Base-by-base conservation (phyloP, 2,797 vertebrate species). In the Nannoperca obscura region DNA sequence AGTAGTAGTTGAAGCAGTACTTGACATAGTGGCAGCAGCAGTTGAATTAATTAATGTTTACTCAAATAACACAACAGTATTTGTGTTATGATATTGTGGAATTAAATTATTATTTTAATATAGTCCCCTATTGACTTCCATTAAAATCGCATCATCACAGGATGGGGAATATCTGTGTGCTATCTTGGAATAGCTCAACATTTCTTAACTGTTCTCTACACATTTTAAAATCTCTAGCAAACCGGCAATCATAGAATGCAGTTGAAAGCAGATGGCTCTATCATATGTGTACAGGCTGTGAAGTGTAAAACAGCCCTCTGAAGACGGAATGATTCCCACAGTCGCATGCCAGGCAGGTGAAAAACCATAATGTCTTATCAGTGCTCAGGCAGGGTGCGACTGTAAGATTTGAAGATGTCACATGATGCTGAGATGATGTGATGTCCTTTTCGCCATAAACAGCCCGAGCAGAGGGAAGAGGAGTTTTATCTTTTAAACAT, bases 361-460 rank as follows among this genome's bases (percentile, higher is more conserved):
- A 81, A 85, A 88, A 44, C 57, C 74, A 82, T 82, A 67, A 38
- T 13, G 63, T 71, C 57, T 83, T 83, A 86, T 90, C 85, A 78
- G 80, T 0, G 78, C 64, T 85, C 73, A 74, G 54, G 50, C 77
- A 57, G 58, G 46, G 66, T n/a, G 71, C 14, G 38, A 69, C 55
- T 52, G 53, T 42, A 61, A 44, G 34, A 80, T 82, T 63, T 62
- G 12, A 71, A 50, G 47, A 78, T 61, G 54, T 65, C 62, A 55
- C 42, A 49, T 62, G 55, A 81, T 40, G 59, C 30, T 24, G 36
- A 62, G 32, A 62, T 74, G 67, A 83, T 74, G 59, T 54, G 71
- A 86, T 83, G 75, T 78, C 72, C 49, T 59, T 42, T 58, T 54
- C 75, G 46, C 46, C 55, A 65, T 12, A 59, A 62, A 82, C 72